Percentiles rank a stretch among this genome's conserved stretches.
Evolutionary conservation across 1,140 invertebrate genomes (phyloP).

Genomic region (Dufourea novaeangliae): DNA sequence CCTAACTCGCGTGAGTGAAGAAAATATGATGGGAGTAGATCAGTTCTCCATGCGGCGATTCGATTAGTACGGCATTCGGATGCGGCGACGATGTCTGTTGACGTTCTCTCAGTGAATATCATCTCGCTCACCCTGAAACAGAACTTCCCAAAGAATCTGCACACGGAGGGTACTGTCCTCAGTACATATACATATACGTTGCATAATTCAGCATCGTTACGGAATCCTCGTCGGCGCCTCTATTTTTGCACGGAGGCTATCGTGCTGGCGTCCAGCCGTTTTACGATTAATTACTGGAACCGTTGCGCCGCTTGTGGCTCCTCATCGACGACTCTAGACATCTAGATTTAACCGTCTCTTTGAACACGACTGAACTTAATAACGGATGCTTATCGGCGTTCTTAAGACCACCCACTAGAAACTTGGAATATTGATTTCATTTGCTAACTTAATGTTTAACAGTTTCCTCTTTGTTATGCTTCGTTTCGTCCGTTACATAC

Average conservation of each 20-base stretch:
- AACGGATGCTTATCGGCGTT: constrained; percentile 5
- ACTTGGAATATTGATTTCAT: background rate
- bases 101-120: no score
- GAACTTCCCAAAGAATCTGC: constrained; percentile 32
- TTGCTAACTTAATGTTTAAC: background rate
- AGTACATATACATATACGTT: no score
- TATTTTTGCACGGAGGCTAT: constrained; percentile 40
- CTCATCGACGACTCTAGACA: constrained; percentile 24
- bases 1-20: background rate
- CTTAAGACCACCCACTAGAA: background rate
- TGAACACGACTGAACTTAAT: background rate
- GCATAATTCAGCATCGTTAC: constrained; percentile 48
- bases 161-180: constrained; percentile 57
- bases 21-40: no score
- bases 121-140: background rate
- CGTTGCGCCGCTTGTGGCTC: background rate
- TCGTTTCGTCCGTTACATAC: background rate
- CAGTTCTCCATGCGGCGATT: no score
- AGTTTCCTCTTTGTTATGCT: background rate
- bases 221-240: constrained; percentile 57
- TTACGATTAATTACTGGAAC: constrained; percentile 55
- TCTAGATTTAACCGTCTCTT: constrained; percentile 22
- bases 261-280: constrained; percentile 35
- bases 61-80: no score
- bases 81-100: no score